Evolutionary conservation across 2,888 invertebrate species (phyloP), one percentile per base, ranked within the genome.

Genomic region (Drosophila limbata): DNA sequence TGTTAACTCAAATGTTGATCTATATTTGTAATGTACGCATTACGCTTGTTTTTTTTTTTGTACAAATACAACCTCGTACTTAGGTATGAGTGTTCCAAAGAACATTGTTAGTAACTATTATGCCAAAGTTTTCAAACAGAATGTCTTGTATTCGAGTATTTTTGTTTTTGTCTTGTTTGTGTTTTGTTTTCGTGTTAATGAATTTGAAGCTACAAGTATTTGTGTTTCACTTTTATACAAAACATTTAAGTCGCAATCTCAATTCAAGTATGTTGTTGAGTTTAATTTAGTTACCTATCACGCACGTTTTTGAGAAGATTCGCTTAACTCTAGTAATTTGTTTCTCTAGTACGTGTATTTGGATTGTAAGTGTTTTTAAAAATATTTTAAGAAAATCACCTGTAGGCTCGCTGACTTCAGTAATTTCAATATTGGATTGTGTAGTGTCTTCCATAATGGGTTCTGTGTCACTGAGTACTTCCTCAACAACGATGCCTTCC

Each of bases 381-480:
- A 63, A 51, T 66, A 68, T 60, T 50, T 63, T 21, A 56, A 68
- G 17, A 71, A 77, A 91, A 84, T 88, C 90, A 92, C 92, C 92
- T 90, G 91, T 87, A 47, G 83, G 73, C 70, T 91, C 92, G 87
- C 79, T 84, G 87, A 92, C 88, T 86, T 92, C 92, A 75, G 88
- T 82, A 78, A 92, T 92, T 87, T 92, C 90, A 65, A 92, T 80
- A 77, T 90, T 84, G 65, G 88, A 80, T 61, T 88, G 82, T 79
- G 82, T 77, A 40, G 69, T 73, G 71, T 84, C 79, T 74, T 87
- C 85, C 67, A 69, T 73, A 79, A 78, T 73, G 69, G 90, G 80
- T 74, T 93, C 92, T 51, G 90, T 90, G 77, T 92, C 92, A 83
- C 92, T 92, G 69, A 92, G 90, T 21, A 91, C 89, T 75, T 93